A percentile compares a stretch with the other conserved stretches of the same genome.
Evolutionary conservation across 2,797 vertebrate species (phyloP).

Genomic region (Oceanodroma leucorhoa): DNA sequence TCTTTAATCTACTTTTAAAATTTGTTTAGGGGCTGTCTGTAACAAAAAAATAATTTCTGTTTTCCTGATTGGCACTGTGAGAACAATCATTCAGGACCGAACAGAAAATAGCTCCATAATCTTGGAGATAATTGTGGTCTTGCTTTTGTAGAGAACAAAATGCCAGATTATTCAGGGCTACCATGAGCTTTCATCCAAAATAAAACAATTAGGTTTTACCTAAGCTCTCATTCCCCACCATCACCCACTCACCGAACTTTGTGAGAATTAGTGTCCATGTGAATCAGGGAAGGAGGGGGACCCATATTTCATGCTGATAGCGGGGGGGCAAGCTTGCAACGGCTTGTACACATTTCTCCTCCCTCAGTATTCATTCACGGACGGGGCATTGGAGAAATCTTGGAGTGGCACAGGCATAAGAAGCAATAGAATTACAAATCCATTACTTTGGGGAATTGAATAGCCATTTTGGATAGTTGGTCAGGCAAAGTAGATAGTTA

Average conservation of each 20-base stretch:
- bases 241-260: fast-evolving
- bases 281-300: not conserved
- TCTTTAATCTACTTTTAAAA: not conserved
- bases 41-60: not conserved
- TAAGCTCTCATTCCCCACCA: not conserved
- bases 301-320: not conserved
- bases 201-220: not conserved
- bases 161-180: not conserved
- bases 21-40: not conserved
- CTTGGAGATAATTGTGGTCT: not conserved
- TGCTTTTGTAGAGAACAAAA: not conserved
- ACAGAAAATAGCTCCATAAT: not conserved
- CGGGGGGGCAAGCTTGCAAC: not conserved
- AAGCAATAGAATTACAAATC: not conserved
- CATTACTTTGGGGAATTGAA: not conserved
- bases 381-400: not conserved
- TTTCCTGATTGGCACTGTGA: not conserved
- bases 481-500: not conserved
- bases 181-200: not conserved
- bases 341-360: not conserved
- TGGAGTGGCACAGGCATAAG: not conserved
- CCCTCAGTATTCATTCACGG: not conserved
- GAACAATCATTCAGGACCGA: not conserved
- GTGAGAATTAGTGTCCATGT: fast-evolving
- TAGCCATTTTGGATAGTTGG: not conserved